These are phyloP conservation scores for Todus mexicanus DNA, from an alignment of 2,797 vertebrate species.

Conservation along the genomic window DNA sequence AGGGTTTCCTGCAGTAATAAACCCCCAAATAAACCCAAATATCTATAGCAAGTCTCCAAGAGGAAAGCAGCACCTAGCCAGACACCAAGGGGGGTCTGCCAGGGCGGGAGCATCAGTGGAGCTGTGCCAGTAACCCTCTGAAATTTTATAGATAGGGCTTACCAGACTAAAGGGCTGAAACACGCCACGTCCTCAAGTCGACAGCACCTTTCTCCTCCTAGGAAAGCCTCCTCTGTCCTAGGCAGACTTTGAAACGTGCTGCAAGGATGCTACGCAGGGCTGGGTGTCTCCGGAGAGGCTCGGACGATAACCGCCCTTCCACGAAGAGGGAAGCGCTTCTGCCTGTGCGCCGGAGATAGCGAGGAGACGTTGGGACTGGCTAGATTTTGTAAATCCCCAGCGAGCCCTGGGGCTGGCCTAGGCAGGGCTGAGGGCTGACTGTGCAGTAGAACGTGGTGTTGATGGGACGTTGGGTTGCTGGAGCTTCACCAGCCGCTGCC, in stretches of 20 bases:
- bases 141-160: neutral
- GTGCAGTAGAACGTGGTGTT: no score
- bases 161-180: neutral
- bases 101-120: accelerated
- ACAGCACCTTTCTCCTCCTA: neutral
- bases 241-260: neutral
- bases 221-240: neutral
- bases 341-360: neutral
- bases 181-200: neutral
- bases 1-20: neutral
- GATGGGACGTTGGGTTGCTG: no score
- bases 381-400: conserved; percentile 24
- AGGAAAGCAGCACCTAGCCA: neutral
- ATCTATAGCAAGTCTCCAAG: neutral
- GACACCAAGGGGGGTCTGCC: no score
- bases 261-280: neutral
- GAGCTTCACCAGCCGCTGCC: neutral
- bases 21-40: neutral
- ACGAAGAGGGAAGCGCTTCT: neutral
- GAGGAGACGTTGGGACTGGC: neutral
- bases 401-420: accelerated
- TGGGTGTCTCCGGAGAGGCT: neutral
- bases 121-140: neutral
- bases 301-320: neutral
- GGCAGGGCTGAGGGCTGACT: neutral